These are phyloP conservation scores for Rhabdornis inornatus DNA, from an alignment of 2,113 vertebrate genomes.

Conservation along the genomic window DNA sequence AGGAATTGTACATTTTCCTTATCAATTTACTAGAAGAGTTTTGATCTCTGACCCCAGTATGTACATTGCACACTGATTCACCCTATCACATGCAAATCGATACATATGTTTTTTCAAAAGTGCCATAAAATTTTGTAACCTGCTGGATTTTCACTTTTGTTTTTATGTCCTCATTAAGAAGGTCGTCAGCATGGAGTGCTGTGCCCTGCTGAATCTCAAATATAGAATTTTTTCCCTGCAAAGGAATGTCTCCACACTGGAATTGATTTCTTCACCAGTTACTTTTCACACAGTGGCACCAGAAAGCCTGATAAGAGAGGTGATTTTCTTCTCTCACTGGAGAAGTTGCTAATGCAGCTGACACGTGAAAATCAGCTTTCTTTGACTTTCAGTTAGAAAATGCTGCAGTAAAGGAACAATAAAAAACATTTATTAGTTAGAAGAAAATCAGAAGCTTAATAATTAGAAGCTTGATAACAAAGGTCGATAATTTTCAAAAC, in stretches of 20 bases:
- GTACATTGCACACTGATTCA: neutral
- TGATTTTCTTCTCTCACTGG: constrained; percentile 50
- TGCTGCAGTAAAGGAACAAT: neutral
- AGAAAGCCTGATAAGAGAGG: neutral
- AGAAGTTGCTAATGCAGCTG: constrained; percentile 33
- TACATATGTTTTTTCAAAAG: neutral
- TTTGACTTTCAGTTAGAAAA: constrained; percentile 37
- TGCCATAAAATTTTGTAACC: neutral
- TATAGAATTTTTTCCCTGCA: neutral
- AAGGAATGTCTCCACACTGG: neutral
- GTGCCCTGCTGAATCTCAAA: neutral
- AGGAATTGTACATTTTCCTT: neutral
- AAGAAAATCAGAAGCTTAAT: constrained; percentile 10
- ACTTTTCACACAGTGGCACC: neutral
- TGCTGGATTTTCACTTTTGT: neutral
- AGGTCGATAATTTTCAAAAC: neutral
- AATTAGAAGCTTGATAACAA: neutral
- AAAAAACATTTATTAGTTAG: neutral
- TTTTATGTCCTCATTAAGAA: neutral
- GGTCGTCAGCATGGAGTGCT: neutral
- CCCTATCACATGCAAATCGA: neutral
- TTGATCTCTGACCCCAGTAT: neutral
- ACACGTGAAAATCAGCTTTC: constrained; percentile 56
- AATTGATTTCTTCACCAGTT: neutral
- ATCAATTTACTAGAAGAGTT: neutral